These are phyloP conservation scores for Trichoplusia ni DNA, from an alignment of 1,140 invertebrate species.

Conservation along the genomic window DNA sequence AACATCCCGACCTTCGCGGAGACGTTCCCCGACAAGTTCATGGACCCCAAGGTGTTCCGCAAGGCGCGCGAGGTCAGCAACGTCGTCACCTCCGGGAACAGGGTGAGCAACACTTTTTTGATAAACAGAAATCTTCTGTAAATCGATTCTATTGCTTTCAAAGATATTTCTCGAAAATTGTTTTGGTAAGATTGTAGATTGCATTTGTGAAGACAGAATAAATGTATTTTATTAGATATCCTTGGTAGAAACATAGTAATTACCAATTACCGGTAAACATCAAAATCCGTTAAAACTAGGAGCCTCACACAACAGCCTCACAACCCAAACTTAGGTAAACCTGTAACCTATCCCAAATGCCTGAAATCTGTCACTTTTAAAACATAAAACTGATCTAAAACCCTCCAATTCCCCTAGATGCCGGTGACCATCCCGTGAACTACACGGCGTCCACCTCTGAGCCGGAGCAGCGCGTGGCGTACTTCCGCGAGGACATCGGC, in stretches of 20 bases:
- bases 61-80: conserved; percentile 86
- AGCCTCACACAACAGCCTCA: too few species aligned
- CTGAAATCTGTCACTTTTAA: too few species aligned
- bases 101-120: conserved; percentile 72
- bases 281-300: too few species aligned
- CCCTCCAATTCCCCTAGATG: conserved; percentile 54
- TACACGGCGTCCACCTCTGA: conserved; percentile 89
- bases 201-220: too few species aligned
- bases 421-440: conserved; percentile 87
- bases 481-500: conserved; percentile 89
- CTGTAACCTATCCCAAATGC: too few species aligned
- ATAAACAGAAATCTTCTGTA: neutral
- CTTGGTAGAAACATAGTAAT: too few species aligned
- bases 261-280: too few species aligned
- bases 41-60: conserved; percentile 87
- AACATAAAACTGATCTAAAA: neutral
- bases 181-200: too few species aligned
- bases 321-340: too few species aligned
- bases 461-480: conserved; percentile 88
- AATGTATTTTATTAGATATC: too few species aligned
- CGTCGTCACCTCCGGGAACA: conserved; percentile 83
- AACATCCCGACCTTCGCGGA: conserved; percentile 87
- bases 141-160: too few species aligned
- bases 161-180: too few species aligned
- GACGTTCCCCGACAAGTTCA: conserved; percentile 89